phyloP scores from a whole-genome alignment of 2,797 vertebrate genomes.

The Rhinella marina region DNA sequence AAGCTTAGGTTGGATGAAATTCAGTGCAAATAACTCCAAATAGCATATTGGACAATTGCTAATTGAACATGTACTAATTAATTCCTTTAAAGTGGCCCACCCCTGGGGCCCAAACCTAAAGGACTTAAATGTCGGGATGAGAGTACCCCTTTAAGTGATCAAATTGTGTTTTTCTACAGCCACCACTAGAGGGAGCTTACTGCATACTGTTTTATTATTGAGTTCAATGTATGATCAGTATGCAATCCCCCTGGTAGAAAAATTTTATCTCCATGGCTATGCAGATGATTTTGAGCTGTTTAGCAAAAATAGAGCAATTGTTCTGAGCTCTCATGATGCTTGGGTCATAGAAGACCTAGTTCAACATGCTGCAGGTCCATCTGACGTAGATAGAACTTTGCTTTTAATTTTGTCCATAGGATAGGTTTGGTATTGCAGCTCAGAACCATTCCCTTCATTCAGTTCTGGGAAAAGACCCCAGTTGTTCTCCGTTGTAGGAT shows the following conservation, averaged over 20 bases:
- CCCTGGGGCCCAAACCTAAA: too few species aligned
- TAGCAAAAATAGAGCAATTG: not conserved
- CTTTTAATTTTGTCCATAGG: not conserved
- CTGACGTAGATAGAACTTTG: not conserved
- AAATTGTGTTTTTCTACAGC: too few species aligned
- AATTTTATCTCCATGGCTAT: not conserved
- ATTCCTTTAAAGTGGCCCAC: too few species aligned
- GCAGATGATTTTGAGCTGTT: not conserved
- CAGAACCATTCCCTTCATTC: not conserved
- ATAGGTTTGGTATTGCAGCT: not conserved
- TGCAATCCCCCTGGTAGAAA: not conserved
- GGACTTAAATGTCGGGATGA: too few species aligned
- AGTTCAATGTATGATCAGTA: not conserved
- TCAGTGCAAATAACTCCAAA: too few species aligned
- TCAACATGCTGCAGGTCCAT: too few species aligned
- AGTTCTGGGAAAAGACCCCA: too few species aligned
- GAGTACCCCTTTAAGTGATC: not conserved
- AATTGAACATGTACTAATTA: too few species aligned
- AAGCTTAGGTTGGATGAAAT: too few species aligned
- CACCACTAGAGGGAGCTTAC: not conserved
- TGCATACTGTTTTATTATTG: not conserved
- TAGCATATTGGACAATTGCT: too few species aligned
- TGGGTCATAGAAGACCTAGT: not conserved
- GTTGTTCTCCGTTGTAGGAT: not conserved
- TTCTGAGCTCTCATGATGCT: not conserved